Base-by-base conservation (phyloP, 2,888 invertebrate species). In the Platycheirus albimanus region DNA sequence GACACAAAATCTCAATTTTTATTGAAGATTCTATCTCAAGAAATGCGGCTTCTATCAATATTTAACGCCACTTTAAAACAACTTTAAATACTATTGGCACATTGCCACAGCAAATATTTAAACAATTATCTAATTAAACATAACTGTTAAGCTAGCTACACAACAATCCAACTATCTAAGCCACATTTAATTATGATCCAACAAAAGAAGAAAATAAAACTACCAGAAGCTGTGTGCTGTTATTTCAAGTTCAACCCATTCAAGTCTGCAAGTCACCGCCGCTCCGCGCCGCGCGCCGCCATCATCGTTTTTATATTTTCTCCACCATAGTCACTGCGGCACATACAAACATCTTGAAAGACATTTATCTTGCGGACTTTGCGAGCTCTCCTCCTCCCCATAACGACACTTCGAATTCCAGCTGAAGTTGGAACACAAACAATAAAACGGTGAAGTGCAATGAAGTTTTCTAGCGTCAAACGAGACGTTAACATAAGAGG, bases 91-190 rank as follows among this genome's bases (percentile, higher is more conserved):
- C 30, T 8, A 45, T 19, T 61, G 45, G 17, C 61, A 61, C 30
- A 61, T 11, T 7, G 28, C 15, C 15, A 33, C 30, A 8, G 8
- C 30, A 33, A 33, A 33, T 33, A 79, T 74, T 74, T 74, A 38
- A 52, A 67, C 74, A 79, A 74, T 79, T 61, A 63, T 63, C 67
- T 74, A 74, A 79, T 79, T 69, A 79, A 74, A 61, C 54, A 74
- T 79, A 79, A 79, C 78, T 54, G 78, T 78, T 47, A 24, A 33
- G 5, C 3, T 24, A 24, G 3, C 5, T 28, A n/a, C n/a, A 51
- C 36, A 36, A 33, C n/a, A n/a, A n/a, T n/a, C 28, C 36, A 58
- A 56, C 28, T 78, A 78, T 72, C 63, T 63, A 64, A 77, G 71
- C 41, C 72, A 66, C 58, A 58, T 75, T 79, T 75, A 79, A 75